Conservation (phyloP, 1,140 invertebrate species). For the Ephestia elutella region DNA sequence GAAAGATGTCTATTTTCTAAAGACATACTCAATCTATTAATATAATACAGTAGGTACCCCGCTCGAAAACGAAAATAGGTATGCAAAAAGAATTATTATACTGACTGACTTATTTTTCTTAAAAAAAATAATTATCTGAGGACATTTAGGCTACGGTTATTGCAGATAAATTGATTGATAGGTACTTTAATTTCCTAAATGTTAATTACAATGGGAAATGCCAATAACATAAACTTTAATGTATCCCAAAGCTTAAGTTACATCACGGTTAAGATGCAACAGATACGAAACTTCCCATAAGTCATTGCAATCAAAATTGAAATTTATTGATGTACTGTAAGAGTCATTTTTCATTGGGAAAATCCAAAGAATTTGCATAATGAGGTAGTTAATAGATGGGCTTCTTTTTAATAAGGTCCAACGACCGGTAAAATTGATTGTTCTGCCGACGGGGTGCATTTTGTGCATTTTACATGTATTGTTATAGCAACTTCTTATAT, state of each 20-base stretch:
- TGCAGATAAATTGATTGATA: no score
- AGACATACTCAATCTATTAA: no score
- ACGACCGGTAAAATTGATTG: conserved; percentile 20
- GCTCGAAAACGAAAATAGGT: no score
- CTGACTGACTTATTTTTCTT: background rate
- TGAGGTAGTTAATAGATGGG: conserved; percentile 27
- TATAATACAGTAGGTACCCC: no score
- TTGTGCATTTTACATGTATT: conserved; percentile 10
- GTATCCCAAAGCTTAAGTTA: background rate
- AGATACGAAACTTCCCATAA: conserved; percentile 11
- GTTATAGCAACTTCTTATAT: conserved; percentile 9
- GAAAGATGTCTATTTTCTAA: no score
- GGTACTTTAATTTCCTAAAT: background rate
- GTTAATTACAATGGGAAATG: background rate
- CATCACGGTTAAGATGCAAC: background rate
- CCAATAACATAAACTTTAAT: conserved; percentile 1
- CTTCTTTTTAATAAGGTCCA: conserved; percentile 15
- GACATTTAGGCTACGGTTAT: no score
- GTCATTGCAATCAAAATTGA: conserved; percentile 24
- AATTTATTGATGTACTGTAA: conserved; percentile 25
- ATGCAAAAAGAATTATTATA: background rate
- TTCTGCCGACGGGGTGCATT: conserved; percentile 17
- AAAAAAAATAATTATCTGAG: no score
- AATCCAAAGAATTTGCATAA: conserved; percentile 35
- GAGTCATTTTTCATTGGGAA: conserved; percentile 32